Evolutionary conservation across 2,888 invertebrate species (phyloP), one percentile per base, ranked within the genome.

Genomic region (Caenorhabditis wallacei): DNA sequence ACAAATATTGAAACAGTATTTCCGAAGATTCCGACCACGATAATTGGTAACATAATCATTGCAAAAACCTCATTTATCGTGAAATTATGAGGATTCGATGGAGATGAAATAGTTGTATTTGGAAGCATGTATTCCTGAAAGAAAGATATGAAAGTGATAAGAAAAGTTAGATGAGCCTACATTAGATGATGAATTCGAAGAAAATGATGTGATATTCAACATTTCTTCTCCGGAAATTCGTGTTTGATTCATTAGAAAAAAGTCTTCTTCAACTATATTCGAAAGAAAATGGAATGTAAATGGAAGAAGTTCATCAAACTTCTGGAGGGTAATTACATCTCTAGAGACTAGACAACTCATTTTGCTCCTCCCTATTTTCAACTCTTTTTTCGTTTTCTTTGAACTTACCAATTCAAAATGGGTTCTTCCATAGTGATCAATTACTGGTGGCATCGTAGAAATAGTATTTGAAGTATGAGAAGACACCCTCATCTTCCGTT

Each of bases 111-210:
- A 7, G 61, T 76, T 1, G 56, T n/a, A 30, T 76, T 76, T 8
- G 76, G 68, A 20, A 48, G 40, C 76, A 76, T 76, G 43, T 76
- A 76, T 46, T 76, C 68, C 76, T 76, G 68, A 54, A 63, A 72
- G 53, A 59, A 16, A 37, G 24, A 40, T 40, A 8, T 40, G 11
- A 22, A 18, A 30, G 0, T 10, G 43, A 26, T 16, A 24, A 30
- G n/a, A n/a, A 30, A 30, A 30, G 30, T 30, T 3, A 8, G 30
- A 8, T 30, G 8, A 40, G 4, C 46, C 46, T 51, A 48, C 51
- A 51, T 64, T n/a, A n/a, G 24, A 4, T 46, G 61, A 63, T 63
- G 63, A 63, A 63, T 63, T 63, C 46, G 18, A 10, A 7, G 16
- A 10, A 22, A 63, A 59, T 40, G 40, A 59, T 10, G 59, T 59